Evolutionary conservation across 1,140 invertebrate genomes (phyloP).

Genomic region (Bombyx mandarina): DNA sequence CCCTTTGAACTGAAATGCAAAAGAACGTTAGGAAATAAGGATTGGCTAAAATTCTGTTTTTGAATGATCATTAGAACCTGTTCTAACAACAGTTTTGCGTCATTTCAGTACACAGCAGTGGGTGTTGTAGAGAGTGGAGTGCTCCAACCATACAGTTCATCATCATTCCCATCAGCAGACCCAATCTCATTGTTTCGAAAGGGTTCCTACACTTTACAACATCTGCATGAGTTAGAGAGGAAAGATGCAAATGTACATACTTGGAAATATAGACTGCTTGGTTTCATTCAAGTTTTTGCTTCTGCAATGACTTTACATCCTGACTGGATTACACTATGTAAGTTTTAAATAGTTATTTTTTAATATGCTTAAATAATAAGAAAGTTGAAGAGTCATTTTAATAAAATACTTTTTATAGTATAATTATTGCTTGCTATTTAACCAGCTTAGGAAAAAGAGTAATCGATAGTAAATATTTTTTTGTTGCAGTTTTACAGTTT

Average conservation of each 20-base stretch:
- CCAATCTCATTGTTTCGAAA: conserved; percentile 58
- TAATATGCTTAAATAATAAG: background rate
- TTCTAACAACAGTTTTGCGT: background rate
- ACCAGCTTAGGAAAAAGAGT: background rate
- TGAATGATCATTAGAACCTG: background rate
- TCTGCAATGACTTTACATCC: conserved; percentile 68
- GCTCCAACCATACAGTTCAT: conserved; percentile 79
- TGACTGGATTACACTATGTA: conserved; percentile 64
- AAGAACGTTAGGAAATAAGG: no score
- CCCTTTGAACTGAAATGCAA: no score
- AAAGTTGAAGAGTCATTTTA: no score
- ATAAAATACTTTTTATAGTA: no score
- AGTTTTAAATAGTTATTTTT: conserved; percentile 18
- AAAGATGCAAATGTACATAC: conserved; percentile 53
- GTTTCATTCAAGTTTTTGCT: conserved; percentile 66
- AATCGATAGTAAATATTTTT: conserved; percentile 3
- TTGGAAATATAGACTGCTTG: conserved; percentile 62
- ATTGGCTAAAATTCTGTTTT: no score
- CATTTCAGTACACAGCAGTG: conserved; percentile 78
- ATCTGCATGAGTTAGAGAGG: conserved; percentile 52
- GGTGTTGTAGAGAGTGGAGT: conserved; percentile 77
- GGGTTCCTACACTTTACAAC: conserved; percentile 54
- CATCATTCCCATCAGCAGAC: conserved; percentile 46
- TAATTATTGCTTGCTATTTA: no score
- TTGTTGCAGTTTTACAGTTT: conserved; percentile 49